These are phyloP conservation scores for Brachynemurus nebulosus DNA, from an alignment of 2,888 invertebrate genomes.

Conservation along the genomic window DNA sequence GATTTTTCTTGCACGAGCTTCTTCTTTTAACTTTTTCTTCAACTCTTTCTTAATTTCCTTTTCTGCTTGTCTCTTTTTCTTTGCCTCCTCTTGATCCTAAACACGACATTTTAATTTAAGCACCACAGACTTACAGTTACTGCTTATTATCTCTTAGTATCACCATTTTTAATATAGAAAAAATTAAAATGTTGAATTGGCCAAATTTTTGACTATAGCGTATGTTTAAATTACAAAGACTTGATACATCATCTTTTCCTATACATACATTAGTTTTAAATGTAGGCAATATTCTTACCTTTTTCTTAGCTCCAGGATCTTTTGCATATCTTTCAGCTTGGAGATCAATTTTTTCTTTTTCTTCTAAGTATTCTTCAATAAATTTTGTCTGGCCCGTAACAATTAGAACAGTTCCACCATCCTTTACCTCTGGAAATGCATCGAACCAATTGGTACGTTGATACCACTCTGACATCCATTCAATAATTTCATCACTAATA, in stretches of 20 bases:
- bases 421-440: neutral
- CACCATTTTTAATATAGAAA: no score
- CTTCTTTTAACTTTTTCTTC: conserved; percentile 24
- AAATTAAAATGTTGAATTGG: no score
- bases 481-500: conserved; percentile 58
- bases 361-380: conserved; percentile 40
- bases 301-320: conserved; percentile 4
- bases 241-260: no score
- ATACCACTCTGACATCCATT: conserved; percentile 60
- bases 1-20: conserved; percentile 16
- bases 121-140: no score
- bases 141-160: no score
- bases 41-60: conserved; percentile 19
- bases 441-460: neutral
- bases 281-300: neutral
- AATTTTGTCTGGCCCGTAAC: conserved; percentile 34
- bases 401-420: conserved; percentile 8
- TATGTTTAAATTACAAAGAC: no score
- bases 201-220: no score
- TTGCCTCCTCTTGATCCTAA: conserved; percentile 16
- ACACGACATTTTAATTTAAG: no score
- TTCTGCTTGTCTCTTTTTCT: conserved; percentile 17
- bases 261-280: no score
- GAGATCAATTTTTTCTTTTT: conserved; percentile 19
- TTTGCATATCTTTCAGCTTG: conserved; percentile 3